Conservation (phyloP, 2,797 vertebrate species). For the Chelon auratus region DNA sequence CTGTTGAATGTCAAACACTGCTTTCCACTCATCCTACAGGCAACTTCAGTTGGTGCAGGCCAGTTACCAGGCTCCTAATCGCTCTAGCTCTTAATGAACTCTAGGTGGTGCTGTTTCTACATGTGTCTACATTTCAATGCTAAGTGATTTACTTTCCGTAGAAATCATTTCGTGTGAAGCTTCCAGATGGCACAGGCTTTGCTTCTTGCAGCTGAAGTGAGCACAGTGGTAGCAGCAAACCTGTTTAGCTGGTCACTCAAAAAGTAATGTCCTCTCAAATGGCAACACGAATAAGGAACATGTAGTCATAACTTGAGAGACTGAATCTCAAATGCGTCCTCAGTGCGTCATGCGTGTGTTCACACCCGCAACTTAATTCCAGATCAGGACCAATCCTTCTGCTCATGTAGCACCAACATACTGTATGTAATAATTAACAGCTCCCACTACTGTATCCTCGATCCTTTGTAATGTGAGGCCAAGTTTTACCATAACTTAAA, state of each 20-base stretch:
- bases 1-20: too few species aligned
- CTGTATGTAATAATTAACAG: too few species aligned
- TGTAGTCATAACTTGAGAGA: too few species aligned
- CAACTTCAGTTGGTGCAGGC: conserved; percentile 6
- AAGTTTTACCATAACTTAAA: too few species aligned
- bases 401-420: too few species aligned
- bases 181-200: conserved; percentile 10
- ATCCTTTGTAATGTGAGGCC: too few species aligned
- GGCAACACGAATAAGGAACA: too few species aligned
- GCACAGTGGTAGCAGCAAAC: background rate
- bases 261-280: background rate
- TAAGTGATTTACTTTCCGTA: background rate
- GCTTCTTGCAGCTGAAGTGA: background rate
- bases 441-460: too few species aligned
- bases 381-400: too few species aligned
- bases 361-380: too few species aligned
- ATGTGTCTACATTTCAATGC: background rate
- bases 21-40: conserved; percentile 26
- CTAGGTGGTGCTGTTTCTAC: conserved; percentile 39
- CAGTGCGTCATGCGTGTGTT: too few species aligned
- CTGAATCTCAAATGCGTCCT: too few species aligned
- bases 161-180: conserved; percentile 10
- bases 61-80: conserved; percentile 15
- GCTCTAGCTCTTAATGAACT: conserved; percentile 8
- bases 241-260: background rate